A percentile compares a stretch with the other conserved stretches of the same genome.
Conservation (phyloP, 2,888 invertebrate genomes). For the Xestia c-nigrum region DNA sequence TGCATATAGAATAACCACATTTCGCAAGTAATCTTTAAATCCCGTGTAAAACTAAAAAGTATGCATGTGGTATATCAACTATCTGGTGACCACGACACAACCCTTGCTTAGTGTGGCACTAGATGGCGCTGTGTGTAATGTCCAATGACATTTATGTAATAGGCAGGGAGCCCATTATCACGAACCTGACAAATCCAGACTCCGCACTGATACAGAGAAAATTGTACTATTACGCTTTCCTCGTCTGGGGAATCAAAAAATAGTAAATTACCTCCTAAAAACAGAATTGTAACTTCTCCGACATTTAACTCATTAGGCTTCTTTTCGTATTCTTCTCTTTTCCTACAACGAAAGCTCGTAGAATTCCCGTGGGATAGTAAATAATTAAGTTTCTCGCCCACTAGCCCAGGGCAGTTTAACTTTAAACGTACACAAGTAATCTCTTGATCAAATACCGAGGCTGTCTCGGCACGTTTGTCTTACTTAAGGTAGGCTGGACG, state of each 20-base stretch:
- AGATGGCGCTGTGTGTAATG: no score
- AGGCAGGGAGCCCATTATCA: not conserved
- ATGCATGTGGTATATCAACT: no score
- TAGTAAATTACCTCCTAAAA: not conserved
- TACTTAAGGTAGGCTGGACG: not conserved
- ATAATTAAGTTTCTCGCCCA: conserved; percentile 39
- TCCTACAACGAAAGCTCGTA: not conserved
- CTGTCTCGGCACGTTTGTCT: conserved; percentile 11
- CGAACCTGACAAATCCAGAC: not conserved
- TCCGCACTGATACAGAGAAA: not conserved
- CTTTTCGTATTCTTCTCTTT: conserved; percentile 21
- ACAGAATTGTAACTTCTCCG: not conserved
- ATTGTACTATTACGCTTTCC: not conserved
- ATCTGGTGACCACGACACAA: no score
- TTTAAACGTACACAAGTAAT: conserved; percentile 34
- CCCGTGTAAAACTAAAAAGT: no score
- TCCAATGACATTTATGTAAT: not conserved
- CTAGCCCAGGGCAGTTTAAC: conserved; percentile 19
- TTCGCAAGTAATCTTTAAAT: not conserved
- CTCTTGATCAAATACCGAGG: conserved; percentile 36
- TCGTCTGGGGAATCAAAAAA: not conserved
- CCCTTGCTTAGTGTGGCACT: no score
- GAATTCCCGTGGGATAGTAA: conserved; percentile 49
- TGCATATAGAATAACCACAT: not conserved
- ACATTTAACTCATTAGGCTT: conserved; percentile 8